Evolutionary conservation across 2,797 vertebrate genomes (phyloP).

Genomic region (Pantherophis alleghaniensis): DNA sequence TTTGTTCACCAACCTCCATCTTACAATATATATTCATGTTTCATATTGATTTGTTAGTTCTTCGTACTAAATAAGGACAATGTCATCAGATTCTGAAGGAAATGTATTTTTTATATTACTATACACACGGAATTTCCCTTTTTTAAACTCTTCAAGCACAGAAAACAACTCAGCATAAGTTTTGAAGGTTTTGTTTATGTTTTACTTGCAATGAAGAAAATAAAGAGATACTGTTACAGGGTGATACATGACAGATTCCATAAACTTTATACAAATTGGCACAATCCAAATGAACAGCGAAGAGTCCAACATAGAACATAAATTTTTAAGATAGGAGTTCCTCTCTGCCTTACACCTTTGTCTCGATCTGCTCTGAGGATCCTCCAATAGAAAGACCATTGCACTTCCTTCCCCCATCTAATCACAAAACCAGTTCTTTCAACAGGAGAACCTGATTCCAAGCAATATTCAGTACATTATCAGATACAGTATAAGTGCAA

Average conservation of each 20-base stretch:
- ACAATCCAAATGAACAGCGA: background rate
- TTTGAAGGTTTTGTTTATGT: background rate
- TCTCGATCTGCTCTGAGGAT: background rate
- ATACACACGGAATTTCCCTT: background rate
- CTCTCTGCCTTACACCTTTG: background rate
- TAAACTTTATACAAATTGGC: background rate
- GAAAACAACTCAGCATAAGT: conserved; percentile 7
- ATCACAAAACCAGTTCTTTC: background rate
- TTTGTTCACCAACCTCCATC: background rate
- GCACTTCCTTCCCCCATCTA: background rate
- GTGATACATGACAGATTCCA: rapidly evolving
- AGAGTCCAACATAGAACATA: background rate
- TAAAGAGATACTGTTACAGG: background rate
- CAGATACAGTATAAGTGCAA: background rate
- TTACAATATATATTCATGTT: background rate
- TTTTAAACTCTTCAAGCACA: background rate
- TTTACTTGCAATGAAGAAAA: conserved; percentile 10
- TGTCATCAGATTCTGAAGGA: background rate
- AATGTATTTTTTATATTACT: rapidly evolving
- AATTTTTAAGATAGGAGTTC: background rate
- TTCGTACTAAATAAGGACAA: background rate
- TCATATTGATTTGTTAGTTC: background rate
- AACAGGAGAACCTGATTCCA: background rate
- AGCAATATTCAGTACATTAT: background rate
- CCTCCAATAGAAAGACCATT: background rate